Percentiles rank a stretch among this genome's conserved stretches.
Evolutionary conservation across 2,797 vertebrate species (phyloP).

Genomic region (Acrocephalus scirpaceus): DNA sequence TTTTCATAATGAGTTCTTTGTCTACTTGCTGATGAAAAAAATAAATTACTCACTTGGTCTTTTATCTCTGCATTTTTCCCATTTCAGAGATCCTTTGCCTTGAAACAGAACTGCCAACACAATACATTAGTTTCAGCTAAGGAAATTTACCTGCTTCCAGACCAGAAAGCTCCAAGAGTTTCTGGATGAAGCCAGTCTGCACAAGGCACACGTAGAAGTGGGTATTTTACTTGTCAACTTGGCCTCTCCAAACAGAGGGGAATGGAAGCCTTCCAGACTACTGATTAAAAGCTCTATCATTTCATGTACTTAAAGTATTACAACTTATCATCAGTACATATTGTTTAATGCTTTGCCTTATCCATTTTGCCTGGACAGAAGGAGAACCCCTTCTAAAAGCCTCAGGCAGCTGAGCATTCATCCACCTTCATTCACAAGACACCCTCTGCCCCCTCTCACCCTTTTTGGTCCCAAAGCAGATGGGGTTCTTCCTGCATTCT

Average conservation of each 20-base stretch:
- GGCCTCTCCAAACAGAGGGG: neutral
- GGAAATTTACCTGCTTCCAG: neutral
- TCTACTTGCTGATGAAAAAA: neutral
- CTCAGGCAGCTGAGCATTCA: neutral
- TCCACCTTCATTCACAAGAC: neutral
- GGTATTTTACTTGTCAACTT: neutral
- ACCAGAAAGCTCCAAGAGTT: neutral
- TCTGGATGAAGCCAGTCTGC: neutral
- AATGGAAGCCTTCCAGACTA: neutral
- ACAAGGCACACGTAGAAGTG: fast-evolving
- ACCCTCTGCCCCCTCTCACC: neutral
- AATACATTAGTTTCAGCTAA: neutral
- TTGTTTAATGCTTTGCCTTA: neutral
- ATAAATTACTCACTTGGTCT: neutral
- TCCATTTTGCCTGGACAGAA: neutral
- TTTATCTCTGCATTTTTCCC: neutral
- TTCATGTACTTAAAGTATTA: neutral
- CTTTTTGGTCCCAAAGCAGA: neutral
- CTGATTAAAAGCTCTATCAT: neutral
- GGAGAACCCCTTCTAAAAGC: neutral
- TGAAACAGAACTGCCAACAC: neutral
- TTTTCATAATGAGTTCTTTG: neutral
- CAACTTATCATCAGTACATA: neutral
- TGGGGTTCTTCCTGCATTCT: neutral
- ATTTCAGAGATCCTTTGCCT: neutral